A percentile compares a stretch with the other conserved stretches of the same genome.
phyloP scores from a whole-genome alignment of 2,797 vertebrate genomes.

The Sebastolobus altivelis region DNA sequence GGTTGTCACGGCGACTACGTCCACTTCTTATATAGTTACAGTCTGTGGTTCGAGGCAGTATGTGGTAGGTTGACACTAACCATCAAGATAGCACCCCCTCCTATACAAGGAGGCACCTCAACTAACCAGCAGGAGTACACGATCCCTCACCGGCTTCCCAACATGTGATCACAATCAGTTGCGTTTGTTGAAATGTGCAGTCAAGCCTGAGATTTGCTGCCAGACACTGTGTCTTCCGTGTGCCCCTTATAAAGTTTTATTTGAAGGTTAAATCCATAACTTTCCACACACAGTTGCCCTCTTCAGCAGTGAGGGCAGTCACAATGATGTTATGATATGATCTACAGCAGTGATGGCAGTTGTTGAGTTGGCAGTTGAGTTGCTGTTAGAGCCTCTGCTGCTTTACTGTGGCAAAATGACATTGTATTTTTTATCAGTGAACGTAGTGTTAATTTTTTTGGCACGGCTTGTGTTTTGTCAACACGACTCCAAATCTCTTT shows the following conservation, averaged over 20 bases:
- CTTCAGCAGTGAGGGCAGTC: neutral
- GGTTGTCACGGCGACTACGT: neutral
- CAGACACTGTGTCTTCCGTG: neutral
- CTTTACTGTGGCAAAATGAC: neutral
- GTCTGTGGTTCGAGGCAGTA: neutral
- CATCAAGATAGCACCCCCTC: neutral
- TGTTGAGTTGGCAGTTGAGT: neutral
- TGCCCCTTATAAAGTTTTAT: constrained; percentile 15
- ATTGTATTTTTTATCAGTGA: neutral
- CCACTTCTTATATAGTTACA: no score
- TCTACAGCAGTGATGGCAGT: neutral
- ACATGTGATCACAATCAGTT: neutral
- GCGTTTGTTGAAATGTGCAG: neutral
- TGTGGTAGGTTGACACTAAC: neutral
- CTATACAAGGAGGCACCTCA: neutral
- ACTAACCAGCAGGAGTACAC: neutral
- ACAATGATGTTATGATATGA: neutral
- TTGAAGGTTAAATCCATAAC: constrained; percentile 28
- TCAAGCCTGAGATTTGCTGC: neutral
- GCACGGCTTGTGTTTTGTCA: constrained; percentile 40
- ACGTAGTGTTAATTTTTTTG: constrained; percentile 8
- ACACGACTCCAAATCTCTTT: constrained; percentile 38
- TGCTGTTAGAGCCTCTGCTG: neutral
- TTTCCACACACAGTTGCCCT: constrained; percentile 2
- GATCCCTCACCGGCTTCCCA: constrained; percentile 1